Conservation (phyloP, 2,888 invertebrate genomes). For the Synergus gifuensis region DNA sequence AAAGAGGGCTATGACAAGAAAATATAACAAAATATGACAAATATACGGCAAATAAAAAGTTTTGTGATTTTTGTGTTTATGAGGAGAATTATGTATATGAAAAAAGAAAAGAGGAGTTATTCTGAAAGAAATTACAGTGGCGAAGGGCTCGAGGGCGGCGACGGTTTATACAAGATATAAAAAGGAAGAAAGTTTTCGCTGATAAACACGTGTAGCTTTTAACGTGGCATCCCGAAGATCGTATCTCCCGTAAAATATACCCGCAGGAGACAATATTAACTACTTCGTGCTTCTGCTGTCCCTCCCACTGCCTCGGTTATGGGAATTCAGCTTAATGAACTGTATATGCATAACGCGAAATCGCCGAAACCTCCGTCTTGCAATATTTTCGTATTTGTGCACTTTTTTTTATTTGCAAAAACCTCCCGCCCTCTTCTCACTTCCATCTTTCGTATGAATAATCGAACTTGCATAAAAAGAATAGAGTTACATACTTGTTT, state of each 20-base stretch:
- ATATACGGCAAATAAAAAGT: neutral
- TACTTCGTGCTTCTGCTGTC: constrained; percentile 74
- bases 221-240: constrained; percentile 76
- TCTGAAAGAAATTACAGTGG: constrained; percentile 65
- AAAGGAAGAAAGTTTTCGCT: constrained; percentile 64
- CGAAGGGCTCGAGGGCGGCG: constrained; percentile 63
- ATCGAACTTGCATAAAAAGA: neutral
- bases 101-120: constrained; percentile 58
- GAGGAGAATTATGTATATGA: neutral
- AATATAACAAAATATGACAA: neutral
- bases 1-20: too few species aligned
- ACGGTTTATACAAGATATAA: constrained; percentile 47
- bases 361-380: constrained; percentile 50
- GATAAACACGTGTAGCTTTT: constrained; percentile 78
- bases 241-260: constrained; percentile 77
- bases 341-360: constrained; percentile 62
- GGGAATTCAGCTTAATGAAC: constrained; percentile 67
- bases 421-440: constrained; percentile 52
- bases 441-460: neutral
- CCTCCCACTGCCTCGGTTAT: constrained; percentile 57
- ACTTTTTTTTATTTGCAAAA: constrained; percentile 27
- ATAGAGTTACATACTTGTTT: neutral
- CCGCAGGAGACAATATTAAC: constrained; percentile 76
- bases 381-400: constrained; percentile 14
- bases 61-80: neutral